These are phyloP conservation scores for Malaclemys terrapin DNA, from an alignment of 2,113 vertebrate species.

Conservation along the genomic window DNA sequence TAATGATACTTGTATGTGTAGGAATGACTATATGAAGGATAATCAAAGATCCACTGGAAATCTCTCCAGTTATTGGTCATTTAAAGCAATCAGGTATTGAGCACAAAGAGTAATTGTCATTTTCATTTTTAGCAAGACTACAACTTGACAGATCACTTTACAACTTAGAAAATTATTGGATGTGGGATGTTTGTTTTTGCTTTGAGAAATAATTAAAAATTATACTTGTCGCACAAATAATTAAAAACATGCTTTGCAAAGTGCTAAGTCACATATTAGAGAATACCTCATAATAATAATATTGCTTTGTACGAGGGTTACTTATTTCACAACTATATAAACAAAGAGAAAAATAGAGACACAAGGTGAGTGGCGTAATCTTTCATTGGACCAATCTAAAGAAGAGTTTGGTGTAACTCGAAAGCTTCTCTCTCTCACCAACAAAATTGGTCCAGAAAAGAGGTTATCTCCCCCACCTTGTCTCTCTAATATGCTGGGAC, in stretches of 20 bases:
- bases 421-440: too few relatives aligned
- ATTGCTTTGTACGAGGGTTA: neutral
- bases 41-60: neutral
- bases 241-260: neutral
- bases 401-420: too few relatives aligned
- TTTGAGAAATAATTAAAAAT: neutral
- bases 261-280: neutral
- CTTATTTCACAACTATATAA: neutral
- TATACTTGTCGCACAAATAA: neutral
- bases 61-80: neutral
- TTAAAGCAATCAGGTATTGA: neutral
- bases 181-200: neutral
- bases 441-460: too few relatives aligned
- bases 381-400: too few relatives aligned
- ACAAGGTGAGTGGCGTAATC: too few relatives aligned
- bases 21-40: neutral
- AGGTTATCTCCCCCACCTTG: too few relatives aligned
- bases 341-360: neutral
- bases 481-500: too few relatives aligned
- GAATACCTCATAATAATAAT: neutral
- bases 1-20: neutral
- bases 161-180: neutral
- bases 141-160: neutral
- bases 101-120: neutral
- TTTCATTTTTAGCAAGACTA: neutral